These are phyloP conservation scores for Nephrotoma appendiculata DNA, from an alignment of 2,888 invertebrate species.

Conservation along the genomic window DNA sequence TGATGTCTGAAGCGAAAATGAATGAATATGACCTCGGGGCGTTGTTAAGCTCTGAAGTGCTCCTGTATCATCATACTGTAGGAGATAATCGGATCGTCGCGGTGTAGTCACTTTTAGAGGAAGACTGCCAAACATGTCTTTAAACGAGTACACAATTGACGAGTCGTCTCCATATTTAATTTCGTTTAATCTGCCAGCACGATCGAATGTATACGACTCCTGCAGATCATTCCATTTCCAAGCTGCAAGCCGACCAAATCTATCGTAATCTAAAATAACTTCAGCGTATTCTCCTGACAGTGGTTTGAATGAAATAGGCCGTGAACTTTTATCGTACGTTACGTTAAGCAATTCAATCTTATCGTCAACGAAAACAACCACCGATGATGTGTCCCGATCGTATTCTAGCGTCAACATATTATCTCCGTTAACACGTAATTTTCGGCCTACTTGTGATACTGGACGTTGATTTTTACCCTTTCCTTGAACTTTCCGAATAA, in stretches of 20 bases:
- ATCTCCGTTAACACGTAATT: constrained; percentile 79
- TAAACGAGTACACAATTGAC: constrained; percentile 80
- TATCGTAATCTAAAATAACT: constrained; percentile 82
- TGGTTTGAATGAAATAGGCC: constrained; percentile 75
- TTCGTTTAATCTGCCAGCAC: constrained; percentile 77
- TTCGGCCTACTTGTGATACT: constrained; percentile 72
- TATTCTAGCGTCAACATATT: constrained; percentile 83
- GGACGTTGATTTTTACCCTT: constrained; percentile 30
- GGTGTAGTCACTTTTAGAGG: constrained; percentile 92
- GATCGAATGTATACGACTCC: constrained; percentile 81
- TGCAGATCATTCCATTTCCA: constrained; percentile 90
- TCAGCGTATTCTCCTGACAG: constrained; percentile 75
- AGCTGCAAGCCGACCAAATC: constrained; percentile 73
- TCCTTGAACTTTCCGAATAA: constrained; percentile 60
- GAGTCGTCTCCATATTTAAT: constrained; percentile 85
- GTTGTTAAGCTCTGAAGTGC: constrained; percentile 84
- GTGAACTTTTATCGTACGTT: constrained; percentile 70
- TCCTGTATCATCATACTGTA: constrained; percentile 85
- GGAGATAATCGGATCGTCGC: constrained; percentile 78
- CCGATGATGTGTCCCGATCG: constrained; percentile 71
- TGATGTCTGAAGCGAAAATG: constrained; percentile 82
- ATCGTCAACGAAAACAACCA: constrained; percentile 77
- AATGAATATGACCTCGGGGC: constrained; percentile 85
- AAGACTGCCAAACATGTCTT: constrained; percentile 77
- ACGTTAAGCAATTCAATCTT: constrained; percentile 73